A percentile compares a stretch with the other conserved stretches of the same genome.
Conservation (phyloP, 1,140 invertebrate species). For the Hesperophylax magnus region DNA sequence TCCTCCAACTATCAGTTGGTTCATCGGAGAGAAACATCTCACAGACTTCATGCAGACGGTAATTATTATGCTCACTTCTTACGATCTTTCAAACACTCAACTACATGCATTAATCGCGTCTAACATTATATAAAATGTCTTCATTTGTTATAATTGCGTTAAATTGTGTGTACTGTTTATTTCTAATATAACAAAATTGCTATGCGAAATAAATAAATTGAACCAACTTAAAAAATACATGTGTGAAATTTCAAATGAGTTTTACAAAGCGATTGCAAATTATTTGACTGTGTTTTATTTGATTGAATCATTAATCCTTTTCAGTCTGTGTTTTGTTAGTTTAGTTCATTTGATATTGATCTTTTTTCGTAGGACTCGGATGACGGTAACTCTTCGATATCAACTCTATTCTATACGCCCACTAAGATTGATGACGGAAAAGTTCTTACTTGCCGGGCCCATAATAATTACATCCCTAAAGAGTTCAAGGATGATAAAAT, state of each 20-base stretch:
- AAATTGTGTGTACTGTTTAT: background rate
- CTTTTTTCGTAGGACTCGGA: slow-evolving; percentile 73
- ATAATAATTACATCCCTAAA: slow-evolving; percentile 81
- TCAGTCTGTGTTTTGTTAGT: background rate
- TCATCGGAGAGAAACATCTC: slow-evolving; percentile 47
- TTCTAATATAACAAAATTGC: too few species aligned
- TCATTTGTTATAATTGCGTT: background rate
- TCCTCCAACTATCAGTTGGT: slow-evolving; percentile 50
- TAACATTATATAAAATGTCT: background rate
- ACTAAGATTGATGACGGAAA: slow-evolving; percentile 82
- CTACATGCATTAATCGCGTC: background rate
- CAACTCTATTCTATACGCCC: slow-evolving; percentile 78
- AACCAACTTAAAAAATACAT: too few species aligned
- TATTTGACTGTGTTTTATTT: too few species aligned
- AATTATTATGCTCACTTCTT: slow-evolving; percentile 10
- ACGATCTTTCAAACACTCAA: too few species aligned
- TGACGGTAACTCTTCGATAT: slow-evolving; percentile 83
- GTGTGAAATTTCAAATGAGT: too few species aligned
- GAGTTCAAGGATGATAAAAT: slow-evolving; percentile 83
- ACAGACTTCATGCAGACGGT: slow-evolving; percentile 51
- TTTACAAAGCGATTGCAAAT: too few species aligned
- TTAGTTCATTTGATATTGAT: background rate
- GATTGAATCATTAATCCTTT: too few species aligned
- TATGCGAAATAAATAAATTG: too few species aligned
- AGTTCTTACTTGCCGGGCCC: slow-evolving; percentile 84